Conservation (phyloP, 2,888 invertebrate species). For the Lagria hirta region DNA sequence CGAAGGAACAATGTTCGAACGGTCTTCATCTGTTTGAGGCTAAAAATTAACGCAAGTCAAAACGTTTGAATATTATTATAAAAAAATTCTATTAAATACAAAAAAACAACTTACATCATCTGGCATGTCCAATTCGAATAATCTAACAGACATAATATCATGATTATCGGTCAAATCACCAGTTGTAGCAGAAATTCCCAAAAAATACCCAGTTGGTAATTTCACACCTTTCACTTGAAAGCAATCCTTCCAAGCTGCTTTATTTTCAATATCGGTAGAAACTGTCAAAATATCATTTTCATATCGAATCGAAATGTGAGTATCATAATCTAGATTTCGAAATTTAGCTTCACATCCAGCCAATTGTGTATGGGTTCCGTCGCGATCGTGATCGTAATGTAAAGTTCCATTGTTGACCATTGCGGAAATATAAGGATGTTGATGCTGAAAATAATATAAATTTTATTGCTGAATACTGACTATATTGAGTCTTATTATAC, state of each 20-base stretch:
- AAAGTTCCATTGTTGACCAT: constrained; percentile 97
- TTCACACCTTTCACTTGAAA: constrained; percentile 85
- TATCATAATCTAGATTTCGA: constrained; percentile 87
- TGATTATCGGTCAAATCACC: constrained; percentile 97
- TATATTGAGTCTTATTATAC: constrained; percentile 2
- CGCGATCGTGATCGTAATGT: constrained; percentile 96
- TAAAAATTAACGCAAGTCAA: constrained; percentile 45
- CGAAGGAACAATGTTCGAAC: constrained; percentile 83
- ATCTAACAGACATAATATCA: constrained; percentile 87
- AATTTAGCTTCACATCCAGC: constrained; percentile 97
- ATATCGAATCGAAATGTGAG: constrained; percentile 87
- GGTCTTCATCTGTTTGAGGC: constrained; percentile 68
- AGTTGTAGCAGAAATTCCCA: constrained; percentile 94
- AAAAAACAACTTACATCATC: constrained; percentile 58
- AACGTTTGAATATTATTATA: constrained; percentile 3
- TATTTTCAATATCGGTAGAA: constrained; percentile 87
- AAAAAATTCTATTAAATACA: constrained; percentile 2
- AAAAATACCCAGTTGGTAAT: constrained; percentile 92
- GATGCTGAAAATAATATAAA: constrained; percentile 67
- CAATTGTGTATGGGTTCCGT: constrained; percentile 96
- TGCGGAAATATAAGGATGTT: constrained; percentile 96
- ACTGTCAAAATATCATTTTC: constrained; percentile 91
- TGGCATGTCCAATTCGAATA: constrained; percentile 86
- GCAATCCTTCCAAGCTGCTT: constrained; percentile 93
- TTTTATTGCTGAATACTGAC: constrained; percentile 23